phyloP scores from a whole-genome alignment of 2,797 vertebrate species.

The Mionectes olivaceus region DNA sequence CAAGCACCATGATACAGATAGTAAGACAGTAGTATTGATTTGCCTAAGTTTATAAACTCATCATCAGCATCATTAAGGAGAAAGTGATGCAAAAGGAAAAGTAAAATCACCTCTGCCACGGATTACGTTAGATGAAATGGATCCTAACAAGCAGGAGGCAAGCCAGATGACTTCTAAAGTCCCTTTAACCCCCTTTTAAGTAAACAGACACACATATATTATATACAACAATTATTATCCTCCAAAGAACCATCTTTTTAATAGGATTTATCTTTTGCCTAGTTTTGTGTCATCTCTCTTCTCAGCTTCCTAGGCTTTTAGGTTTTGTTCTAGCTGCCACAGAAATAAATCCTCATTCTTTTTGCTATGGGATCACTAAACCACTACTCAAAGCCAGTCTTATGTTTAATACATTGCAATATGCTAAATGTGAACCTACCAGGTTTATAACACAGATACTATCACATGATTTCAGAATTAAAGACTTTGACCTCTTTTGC shows the following conservation, averaged over 20 bases:
- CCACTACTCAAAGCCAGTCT: not conserved
- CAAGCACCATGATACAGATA: not conserved
- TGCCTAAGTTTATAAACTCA: not conserved
- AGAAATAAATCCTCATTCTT: not conserved
- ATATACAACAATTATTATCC: not conserved
- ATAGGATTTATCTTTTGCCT: not conserved
- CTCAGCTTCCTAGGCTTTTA: not conserved
- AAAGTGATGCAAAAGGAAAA: not conserved
- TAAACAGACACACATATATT: not conserved
- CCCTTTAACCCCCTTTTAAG: not conserved
- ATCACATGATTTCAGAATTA: slow-evolving; percentile 55
- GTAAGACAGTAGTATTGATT: not conserved
- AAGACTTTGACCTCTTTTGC: slow-evolving; percentile 55
- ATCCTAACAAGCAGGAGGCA: not conserved
- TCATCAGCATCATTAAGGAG: not conserved
- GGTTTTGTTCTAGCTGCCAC: not conserved
- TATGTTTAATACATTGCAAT: not conserved
- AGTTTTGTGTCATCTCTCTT: not conserved
- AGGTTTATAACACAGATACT: not conserved
- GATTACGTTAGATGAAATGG: not conserved
- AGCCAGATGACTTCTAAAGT: not conserved
- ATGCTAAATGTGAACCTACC: not conserved
- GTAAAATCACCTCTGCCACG: not conserved
- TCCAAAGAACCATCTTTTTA: not conserved
- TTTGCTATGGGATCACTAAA: not conserved